A percentile compares a stretch with the other conserved stretches of the same genome.
These are phyloP conservation scores for Orchestes rusci DNA, from an alignment of 2,888 invertebrate species.

Conservation along the genomic window DNA sequence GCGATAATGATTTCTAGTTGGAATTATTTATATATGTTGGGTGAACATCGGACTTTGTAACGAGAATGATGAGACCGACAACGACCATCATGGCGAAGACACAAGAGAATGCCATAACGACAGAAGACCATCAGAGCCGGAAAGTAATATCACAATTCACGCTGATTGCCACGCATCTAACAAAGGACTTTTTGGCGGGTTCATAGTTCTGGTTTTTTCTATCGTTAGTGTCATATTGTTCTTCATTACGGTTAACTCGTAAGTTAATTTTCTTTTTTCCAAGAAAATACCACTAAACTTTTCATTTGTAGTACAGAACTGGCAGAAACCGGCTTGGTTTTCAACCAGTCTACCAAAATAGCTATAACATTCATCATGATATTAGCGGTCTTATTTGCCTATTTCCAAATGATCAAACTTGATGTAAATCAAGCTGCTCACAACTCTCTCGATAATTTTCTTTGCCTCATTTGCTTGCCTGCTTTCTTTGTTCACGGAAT, in stretches of 20 bases:
- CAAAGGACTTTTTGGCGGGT: constrained; percentile 65
- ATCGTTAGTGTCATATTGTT: constrained; percentile 55
- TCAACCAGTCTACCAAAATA: constrained; percentile 50
- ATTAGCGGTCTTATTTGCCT: constrained; percentile 53
- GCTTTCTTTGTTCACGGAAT: constrained; percentile 66
- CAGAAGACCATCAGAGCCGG: constrained; percentile 23
- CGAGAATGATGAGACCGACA: constrained; percentile 24
- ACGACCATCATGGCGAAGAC: constrained; percentile 14
- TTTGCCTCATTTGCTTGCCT: constrained; percentile 64
- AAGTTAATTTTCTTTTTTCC: no score
- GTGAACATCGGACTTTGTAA: constrained; percentile 58
- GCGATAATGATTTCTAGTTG: constrained; percentile 50
- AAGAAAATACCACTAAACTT: no score
- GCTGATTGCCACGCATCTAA: constrained; percentile 71
- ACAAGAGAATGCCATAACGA: constrained; percentile 20
- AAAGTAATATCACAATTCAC: constrained; percentile 42
- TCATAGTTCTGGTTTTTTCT: constrained; percentile 48
- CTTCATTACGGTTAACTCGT: no score
- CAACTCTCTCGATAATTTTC: constrained; percentile 60
- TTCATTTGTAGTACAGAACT: no score
- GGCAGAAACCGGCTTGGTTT: constrained; percentile 45
- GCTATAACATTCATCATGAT: constrained; percentile 52
- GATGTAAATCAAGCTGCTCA: constrained; percentile 60
- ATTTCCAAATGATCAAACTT: constrained; percentile 55
- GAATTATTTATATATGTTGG: constrained; percentile 68